A percentile compares a stretch with the other conserved stretches of the same genome.
Conservation (phyloP, 2,888 invertebrate species). For the Metallyticus violacea region DNA sequence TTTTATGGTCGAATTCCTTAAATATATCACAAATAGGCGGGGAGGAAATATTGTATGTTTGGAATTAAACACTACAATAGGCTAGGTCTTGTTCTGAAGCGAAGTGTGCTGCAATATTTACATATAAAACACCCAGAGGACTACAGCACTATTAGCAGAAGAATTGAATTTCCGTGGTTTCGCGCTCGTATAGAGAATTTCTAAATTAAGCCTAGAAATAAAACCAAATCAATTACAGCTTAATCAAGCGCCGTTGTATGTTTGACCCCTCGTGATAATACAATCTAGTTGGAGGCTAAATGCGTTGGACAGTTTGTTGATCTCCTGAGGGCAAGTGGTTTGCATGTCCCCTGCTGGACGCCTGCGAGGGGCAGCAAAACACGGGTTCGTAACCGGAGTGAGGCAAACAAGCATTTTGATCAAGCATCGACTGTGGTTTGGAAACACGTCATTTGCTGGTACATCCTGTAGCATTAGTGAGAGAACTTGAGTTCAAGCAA, state of each 20-base stretch:
- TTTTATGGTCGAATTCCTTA: too few relatives aligned
- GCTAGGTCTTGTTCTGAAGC: not conserved
- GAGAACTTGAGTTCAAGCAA: too few relatives aligned
- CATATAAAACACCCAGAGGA: not conserved
- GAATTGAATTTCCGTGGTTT: not conserved
- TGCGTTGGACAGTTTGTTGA: not conserved
- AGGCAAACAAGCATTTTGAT: not conserved
- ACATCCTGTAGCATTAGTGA: too few relatives aligned
- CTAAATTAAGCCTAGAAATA: not conserved
- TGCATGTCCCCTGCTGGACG: not conserved
- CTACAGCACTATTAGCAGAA: not conserved
- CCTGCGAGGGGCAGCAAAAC: not conserved
- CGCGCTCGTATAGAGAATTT: not conserved
- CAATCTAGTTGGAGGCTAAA: not conserved
- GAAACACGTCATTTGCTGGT: too few relatives aligned
- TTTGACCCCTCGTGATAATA: not conserved
- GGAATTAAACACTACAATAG: not conserved
- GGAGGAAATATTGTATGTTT: not conserved
- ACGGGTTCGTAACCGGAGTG: not conserved
- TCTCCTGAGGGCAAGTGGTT: not conserved
- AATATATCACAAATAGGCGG: too few relatives aligned
- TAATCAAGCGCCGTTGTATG: not conserved
- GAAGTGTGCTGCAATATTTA: not conserved
- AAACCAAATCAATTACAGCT: not conserved
- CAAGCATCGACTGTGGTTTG: too few relatives aligned